These are phyloP conservation scores for Calcarius ornatus DNA, from an alignment of 2,113 vertebrate genomes.

Conservation along the genomic window DNA sequence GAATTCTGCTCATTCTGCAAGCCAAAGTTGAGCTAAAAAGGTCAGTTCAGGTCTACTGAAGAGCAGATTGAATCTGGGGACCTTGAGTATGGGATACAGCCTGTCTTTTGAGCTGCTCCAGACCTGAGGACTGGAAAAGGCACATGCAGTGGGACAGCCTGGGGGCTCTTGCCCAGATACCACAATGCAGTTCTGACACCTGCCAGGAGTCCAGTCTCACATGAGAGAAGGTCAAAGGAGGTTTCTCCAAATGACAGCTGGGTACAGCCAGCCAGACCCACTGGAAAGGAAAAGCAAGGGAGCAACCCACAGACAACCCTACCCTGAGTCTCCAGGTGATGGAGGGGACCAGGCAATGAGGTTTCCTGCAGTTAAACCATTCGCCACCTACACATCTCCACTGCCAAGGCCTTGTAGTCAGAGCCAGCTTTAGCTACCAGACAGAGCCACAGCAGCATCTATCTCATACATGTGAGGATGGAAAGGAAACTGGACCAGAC, in stretches of 20 bases:
- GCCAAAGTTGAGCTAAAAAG: neutral
- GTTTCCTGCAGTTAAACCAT: neutral
- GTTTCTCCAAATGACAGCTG: neutral
- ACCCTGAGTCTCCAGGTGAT: neutral
- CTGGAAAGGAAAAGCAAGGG: neutral
- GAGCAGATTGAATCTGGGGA: neutral
- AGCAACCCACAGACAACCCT: neutral
- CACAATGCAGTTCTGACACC: neutral
- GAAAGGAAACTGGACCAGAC: neutral
- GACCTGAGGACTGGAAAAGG: neutral
- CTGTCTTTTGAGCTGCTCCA: neutral
- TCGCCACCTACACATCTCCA: fast-evolving
- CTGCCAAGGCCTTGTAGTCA: neutral
- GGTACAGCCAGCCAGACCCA: neutral
- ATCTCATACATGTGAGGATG: neutral
- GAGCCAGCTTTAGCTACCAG: neutral
- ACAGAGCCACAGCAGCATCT: neutral
- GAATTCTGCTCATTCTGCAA: neutral
- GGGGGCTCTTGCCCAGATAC: neutral
- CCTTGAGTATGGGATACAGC: neutral
- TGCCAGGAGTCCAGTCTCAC: neutral
- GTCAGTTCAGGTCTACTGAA: neutral
- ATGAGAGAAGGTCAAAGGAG: neutral
- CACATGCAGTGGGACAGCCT: neutral
- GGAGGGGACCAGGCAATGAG: neutral